Evolutionary conservation across 2,113 vertebrate species (phyloP).

Genomic region (Peromyscus maniculatus): DNA sequence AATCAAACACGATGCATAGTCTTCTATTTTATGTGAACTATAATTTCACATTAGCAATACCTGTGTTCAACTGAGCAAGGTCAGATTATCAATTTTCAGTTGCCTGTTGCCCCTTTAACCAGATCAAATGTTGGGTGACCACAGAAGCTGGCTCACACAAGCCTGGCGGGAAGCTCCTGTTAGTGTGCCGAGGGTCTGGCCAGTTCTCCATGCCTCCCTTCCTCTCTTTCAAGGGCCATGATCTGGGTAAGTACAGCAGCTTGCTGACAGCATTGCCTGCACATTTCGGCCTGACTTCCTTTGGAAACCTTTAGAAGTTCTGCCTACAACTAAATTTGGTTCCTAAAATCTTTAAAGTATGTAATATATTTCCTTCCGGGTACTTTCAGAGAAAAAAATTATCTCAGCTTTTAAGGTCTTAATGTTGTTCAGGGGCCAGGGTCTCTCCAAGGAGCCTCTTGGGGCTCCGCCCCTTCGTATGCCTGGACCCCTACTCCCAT

Average conservation of each 20-base stretch:
- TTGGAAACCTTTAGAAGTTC: constrained; percentile 59
- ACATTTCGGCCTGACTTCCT: constrained; percentile 32
- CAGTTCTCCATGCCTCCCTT: neutral
- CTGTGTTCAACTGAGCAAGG: neutral
- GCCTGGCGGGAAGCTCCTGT: neutral
- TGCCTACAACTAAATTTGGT: constrained; percentile 30
- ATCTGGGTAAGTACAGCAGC: neutral
- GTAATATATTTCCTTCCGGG: constrained; percentile 5
- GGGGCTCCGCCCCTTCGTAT: neutral
- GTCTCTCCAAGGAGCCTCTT: neutral
- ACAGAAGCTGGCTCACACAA: neutral
- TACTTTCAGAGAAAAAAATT: neutral
- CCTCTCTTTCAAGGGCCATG: neutral
- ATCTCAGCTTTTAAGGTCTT: neutral
- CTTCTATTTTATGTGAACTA: constrained; percentile 10
- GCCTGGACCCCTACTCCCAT: too few relatives aligned
- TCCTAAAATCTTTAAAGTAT: neutral
- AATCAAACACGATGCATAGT: neutral
- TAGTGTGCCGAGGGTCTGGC: neutral
- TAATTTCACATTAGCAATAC: constrained; percentile 13
- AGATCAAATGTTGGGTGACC: neutral
- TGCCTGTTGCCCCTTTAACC: neutral
- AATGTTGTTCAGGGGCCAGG: neutral
- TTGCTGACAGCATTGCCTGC: neutral
- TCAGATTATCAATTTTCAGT: constrained; percentile 5